Evolutionary conservation across 2,888 invertebrate genomes (phyloP).

Genomic region (Parapristionchus giblindavisi): DNA sequence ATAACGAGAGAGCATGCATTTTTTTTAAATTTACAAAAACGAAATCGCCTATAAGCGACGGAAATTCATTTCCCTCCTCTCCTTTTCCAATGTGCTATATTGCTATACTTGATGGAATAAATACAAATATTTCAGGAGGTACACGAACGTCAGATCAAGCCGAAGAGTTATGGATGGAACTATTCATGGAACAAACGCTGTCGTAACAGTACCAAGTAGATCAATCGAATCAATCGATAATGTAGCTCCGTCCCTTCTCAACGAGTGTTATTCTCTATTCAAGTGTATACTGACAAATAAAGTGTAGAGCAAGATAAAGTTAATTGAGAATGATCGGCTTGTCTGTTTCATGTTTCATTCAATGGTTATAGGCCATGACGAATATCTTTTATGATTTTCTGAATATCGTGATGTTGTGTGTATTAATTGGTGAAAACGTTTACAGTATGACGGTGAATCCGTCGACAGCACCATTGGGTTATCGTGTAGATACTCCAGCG

Average conservation of each 20-base stretch:
- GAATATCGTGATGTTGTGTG: no score
- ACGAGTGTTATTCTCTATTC: no score
- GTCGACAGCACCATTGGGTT: neutral
- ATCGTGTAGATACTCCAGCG: slow-evolving; percentile 36
- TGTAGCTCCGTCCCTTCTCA: no score
- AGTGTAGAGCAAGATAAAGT: slow-evolving; percentile 1
- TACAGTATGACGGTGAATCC: neutral
- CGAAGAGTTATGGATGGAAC: slow-evolving; percentile 91
- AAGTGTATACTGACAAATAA: neutral
- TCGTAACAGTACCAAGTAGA: slow-evolving; percentile 91
- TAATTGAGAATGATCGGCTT: slow-evolving; percentile 21
- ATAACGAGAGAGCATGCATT: no score
- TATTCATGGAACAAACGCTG: slow-evolving; percentile 96
- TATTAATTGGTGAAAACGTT: no score
- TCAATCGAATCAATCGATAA: neutral
- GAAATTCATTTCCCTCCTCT: no score
- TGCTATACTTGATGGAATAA: neutral
- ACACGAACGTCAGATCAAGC: slow-evolving; percentile 79
- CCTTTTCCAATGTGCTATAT: no score
- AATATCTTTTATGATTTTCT: no score
- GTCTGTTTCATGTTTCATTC: no score
- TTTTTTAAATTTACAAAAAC: no score
- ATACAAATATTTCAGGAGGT: slow-evolving; percentile 72
- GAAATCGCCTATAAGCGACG: no score
- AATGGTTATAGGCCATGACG: no score